Evolutionary conservation across 1,140 invertebrate species (phyloP), one percentile per base, ranked within the genome.

Genomic region (Callitettix versicolor): DNA sequence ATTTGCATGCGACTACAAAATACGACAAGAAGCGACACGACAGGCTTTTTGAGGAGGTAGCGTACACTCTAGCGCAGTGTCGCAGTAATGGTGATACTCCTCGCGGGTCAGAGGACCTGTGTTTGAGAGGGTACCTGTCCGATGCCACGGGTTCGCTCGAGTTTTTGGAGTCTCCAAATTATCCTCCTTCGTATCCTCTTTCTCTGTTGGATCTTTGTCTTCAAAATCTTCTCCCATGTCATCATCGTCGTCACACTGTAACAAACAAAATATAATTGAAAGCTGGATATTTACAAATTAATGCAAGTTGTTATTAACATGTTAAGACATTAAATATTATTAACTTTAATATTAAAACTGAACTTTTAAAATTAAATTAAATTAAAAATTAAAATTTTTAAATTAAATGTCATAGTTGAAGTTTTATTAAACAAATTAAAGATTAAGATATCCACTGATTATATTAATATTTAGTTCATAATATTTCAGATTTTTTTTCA

Each of bases 41-140:
- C 55, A 30, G 26, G 38, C 36, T 22, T 55, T 47, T 30, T 40
- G 57, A 43, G 26, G 43, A 34, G 50, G 60, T 46, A 54, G 55
- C 62, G 54, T 83, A 85, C 82, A 84, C 79, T 87, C 85, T 55
- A 88, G 75, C 62, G 82, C 82, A 60, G 77, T 75, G 72, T 85
- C 84, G 70, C 79, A 84, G 72, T 84, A 85, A 67, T 80, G 79
- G 67, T 85, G 82, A 68, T 85, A 85, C 65, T 86, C 84, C 66
- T 84, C 79, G 64, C 79, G 75, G 5, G 61, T 52, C 33, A 58
- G 41, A 33, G 50, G 60, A 41, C n/a, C 58, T 50, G 58, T 18
- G 33, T 46, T 61, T 43, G 14, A 30, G 26, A 30, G 58, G 52
- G 58, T 62, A 65, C 58, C 62, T 63, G 48, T 65, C 56, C 42